These are phyloP conservation scores for Apodemia hepburni DNA, from an alignment of 2,888 invertebrate genomes.

Conservation along the genomic window DNA sequence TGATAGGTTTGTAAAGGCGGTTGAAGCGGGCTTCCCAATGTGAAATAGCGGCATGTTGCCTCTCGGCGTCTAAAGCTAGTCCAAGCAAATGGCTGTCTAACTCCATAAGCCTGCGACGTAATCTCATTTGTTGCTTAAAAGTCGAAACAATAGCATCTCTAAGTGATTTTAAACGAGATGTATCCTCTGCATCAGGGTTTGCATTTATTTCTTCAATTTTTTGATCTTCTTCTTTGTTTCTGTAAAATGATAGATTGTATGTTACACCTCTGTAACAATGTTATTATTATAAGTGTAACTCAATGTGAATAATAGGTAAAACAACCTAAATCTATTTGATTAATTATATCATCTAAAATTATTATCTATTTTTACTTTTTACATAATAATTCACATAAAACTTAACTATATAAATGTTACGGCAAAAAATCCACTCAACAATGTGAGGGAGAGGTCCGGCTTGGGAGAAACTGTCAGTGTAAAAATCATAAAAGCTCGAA, in stretches of 20 bases:
- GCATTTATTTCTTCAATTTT: constrained; percentile 45
- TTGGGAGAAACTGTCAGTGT: too few relatives aligned
- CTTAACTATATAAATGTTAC: not conserved
- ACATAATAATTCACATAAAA: too few relatives aligned
- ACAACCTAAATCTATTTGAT: too few relatives aligned
- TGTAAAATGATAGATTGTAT: constrained; percentile 28
- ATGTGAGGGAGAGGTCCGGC: too few relatives aligned
- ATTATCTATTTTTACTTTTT: too few relatives aligned
- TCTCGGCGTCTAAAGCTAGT: constrained; percentile 92
- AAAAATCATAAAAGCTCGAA: too few relatives aligned
- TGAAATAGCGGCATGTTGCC: constrained; percentile 92
- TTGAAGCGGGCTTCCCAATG: constrained; percentile 94
- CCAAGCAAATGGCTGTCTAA: constrained; percentile 94
- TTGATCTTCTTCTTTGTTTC: constrained; percentile 55
- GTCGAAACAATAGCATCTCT: constrained; percentile 93
- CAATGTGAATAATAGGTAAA: too few relatives aligned
- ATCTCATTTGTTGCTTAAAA: constrained; percentile 95
- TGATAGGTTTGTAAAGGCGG: constrained; percentile 83
- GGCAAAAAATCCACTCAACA: too few relatives aligned
- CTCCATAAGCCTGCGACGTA: constrained; percentile 92
- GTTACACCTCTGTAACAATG: too few relatives aligned
- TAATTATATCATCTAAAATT: too few relatives aligned
- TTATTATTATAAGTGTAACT: too few relatives aligned
- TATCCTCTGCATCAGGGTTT: constrained; percentile 52
- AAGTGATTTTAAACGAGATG: constrained; percentile 81